These are phyloP conservation scores for Mola mola DNA, from an alignment of 2,113 vertebrate species.

Conservation along the genomic window DNA sequence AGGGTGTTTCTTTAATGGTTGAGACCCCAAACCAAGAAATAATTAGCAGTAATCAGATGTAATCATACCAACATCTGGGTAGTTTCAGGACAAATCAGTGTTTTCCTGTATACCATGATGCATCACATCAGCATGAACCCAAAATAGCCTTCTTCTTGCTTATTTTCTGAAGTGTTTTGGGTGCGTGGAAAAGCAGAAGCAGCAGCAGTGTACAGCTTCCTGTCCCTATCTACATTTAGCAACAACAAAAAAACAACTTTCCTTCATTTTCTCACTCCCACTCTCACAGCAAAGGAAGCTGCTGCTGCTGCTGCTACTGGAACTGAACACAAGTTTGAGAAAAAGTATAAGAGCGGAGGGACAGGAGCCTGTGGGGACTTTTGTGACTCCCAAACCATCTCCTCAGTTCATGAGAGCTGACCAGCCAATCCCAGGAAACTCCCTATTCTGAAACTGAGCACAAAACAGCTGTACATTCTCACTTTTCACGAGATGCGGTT, in stretches of 20 bases:
- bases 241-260: conserved; percentile 26
- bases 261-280: conserved; percentile 71
- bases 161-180: conserved; percentile 4
- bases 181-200: conserved; percentile 16
- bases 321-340: conserved; percentile 44
- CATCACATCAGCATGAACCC: background rate
- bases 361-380: conserved; percentile 62
- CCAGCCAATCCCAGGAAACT: conserved; percentile 69
- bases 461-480: conserved; percentile 72
- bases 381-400: conserved; percentile 56
- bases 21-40: background rate
- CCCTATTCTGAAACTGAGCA: conserved; percentile 55
- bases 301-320: conserved; percentile 28
- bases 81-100: conserved; percentile 12
- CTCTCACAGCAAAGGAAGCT: conserved; percentile 76
- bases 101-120: no score
- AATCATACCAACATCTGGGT: conserved; percentile 28
- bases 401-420: conserved; percentile 56
- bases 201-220: conserved; percentile 45
- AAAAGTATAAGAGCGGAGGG: conserved; percentile 20
- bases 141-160: no score
- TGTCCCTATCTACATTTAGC: conserved; percentile 22
- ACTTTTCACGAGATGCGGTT: conserved; percentile 50
- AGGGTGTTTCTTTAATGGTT: background rate
- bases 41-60: conserved; percentile 22